Conservation (phyloP, 2,797 vertebrate genomes). For the Pogoniulus pusillus region DNA sequence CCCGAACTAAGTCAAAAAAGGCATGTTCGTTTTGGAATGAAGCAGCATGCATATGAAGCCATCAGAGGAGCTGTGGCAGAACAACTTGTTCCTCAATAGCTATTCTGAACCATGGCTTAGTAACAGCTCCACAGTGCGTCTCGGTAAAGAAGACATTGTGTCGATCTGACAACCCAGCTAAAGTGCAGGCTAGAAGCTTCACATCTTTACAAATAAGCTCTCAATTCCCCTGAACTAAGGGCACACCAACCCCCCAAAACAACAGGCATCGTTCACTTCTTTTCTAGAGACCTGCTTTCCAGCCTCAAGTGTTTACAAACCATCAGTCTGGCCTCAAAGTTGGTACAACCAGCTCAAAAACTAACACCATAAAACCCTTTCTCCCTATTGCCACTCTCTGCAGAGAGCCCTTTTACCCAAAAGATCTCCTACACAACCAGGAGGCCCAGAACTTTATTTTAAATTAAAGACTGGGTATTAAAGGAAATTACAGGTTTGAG, state of each 20-base stretch:
- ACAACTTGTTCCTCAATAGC: slow-evolving; percentile 65
- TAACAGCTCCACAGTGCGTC: slow-evolving; percentile 41
- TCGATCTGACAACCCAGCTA: slow-evolving; percentile 43
- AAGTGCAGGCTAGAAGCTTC: slow-evolving; percentile 5
- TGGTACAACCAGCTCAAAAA: neutral
- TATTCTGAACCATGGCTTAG: slow-evolving; percentile 55
- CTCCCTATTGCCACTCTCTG: neutral
- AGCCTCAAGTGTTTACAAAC: neutral
- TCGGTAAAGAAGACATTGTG: neutral
- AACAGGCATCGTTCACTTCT: neutral
- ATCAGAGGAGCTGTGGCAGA: slow-evolving; percentile 53
- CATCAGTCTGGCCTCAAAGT: neutral
- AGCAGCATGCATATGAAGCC: neutral
- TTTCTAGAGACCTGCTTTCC: neutral
- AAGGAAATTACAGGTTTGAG: neutral
- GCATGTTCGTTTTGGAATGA: slow-evolving; percentile 58
- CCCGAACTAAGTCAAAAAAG: slow-evolving; percentile 46
- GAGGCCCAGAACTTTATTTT: neutral
- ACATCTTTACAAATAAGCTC: slow-evolving; percentile 13
- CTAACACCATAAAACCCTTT: neutral
- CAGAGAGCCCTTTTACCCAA: neutral
- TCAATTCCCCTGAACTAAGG: neutral
- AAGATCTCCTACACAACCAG: neutral
- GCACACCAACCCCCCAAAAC: neutral
- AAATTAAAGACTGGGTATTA: neutral